phyloP scores from a whole-genome alignment of 2,113 vertebrate genomes.

The Agelaius phoeniceus region DNA sequence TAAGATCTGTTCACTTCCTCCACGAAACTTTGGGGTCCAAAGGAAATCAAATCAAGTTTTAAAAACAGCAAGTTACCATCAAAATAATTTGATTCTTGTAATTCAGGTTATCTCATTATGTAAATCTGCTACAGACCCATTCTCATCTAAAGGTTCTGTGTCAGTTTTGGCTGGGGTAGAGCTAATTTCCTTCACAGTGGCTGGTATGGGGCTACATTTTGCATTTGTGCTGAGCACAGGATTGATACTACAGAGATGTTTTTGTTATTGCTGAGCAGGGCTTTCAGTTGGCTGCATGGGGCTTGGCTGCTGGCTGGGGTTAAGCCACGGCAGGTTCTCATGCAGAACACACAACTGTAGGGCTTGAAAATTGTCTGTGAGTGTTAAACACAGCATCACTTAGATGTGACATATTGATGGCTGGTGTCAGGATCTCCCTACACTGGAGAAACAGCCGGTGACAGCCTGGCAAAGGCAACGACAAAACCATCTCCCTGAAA shows the following conservation, averaged over 20 bases:
- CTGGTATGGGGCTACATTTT: background rate
- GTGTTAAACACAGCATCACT: background rate
- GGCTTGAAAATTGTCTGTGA: background rate
- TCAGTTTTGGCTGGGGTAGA: background rate
- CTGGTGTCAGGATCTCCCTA: background rate
- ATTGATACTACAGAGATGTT: background rate
- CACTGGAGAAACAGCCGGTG: background rate
- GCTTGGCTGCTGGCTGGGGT: background rate
- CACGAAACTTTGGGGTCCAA: background rate
- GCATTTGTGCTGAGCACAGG: background rate
- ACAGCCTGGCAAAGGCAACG: conserved; percentile 1
- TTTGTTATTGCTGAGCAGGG: background rate
- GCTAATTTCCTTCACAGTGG: background rate
- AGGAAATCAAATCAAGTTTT: background rate
- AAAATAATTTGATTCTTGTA: background rate
- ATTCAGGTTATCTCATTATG: background rate
- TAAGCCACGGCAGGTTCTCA: background rate
- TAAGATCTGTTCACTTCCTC: background rate
- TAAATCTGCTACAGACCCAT: background rate
- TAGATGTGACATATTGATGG: background rate
- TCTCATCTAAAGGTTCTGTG: background rate
- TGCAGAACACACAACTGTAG: background rate
- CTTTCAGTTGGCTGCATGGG: background rate
- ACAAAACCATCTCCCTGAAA: background rate
- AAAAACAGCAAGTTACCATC: background rate